Evolutionary conservation across 2,113 vertebrate species (phyloP), one percentile per base, ranked within the genome.

Genomic region (Leptobrachium leishanense): DNA sequence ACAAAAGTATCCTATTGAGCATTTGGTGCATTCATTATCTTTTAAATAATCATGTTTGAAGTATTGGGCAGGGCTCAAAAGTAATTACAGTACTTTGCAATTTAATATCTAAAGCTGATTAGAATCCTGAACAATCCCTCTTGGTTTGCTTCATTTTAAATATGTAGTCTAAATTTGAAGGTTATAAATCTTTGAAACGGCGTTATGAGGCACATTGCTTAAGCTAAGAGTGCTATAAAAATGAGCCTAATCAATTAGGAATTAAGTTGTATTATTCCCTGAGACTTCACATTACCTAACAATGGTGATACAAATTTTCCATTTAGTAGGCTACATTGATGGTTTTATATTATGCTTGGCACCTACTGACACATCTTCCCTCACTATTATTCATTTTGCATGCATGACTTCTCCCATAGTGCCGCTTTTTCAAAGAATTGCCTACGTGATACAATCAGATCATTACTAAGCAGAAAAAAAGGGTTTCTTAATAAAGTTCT

Each of bases 31-130:
- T 80, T 80, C 63, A 80, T 80, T 80, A 80, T 71, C 70, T 80
- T 73, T 80, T 80, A 80, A 80, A 80, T 80, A 80, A 64, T 72
- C 69, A 64, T 43, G 41, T 67, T 50, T n/a, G 75, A 20, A 75
- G 13, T 76, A 44, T 68, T 72, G 57, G 63, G 79, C 68, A 84
- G 77, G 82, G 83, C 53, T 80, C 68, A 43, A 5, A 77, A 75
- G 73, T 46, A 70, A 85, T 76, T 83, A 74, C 63, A 74, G 77
- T 68, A 72, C 77, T 71, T 80, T 81, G 13, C 66, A 57, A 88
- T 84, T 82, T 86, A 85, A 86, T 41, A 64, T 81, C 75, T 64
- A 81, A 88, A 86, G 82, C 82, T 82, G 65, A 83, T 89, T 78
- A 73, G 79, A 86, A 83, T 84, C 81, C 85, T 80, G 74, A 79